These are phyloP conservation scores for Lophotriccus pileatus DNA, from an alignment of 2,797 vertebrate species.

Conservation along the genomic window DNA sequence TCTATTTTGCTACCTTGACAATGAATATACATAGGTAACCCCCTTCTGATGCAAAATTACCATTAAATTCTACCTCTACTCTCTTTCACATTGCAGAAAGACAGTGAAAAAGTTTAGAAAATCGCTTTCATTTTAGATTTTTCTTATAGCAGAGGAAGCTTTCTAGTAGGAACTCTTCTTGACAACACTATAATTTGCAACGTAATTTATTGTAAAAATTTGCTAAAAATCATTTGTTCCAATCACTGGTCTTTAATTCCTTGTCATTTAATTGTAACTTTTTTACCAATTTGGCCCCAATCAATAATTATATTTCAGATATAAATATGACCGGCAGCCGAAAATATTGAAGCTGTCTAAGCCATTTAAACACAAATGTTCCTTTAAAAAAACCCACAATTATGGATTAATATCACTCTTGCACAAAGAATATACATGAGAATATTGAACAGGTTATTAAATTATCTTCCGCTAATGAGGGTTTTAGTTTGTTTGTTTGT, in stretches of 20 bases:
- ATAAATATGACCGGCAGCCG: neutral
- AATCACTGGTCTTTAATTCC: neutral
- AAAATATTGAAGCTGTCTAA: neutral
- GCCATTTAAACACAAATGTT: neutral
- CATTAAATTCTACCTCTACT: neutral
- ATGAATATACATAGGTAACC: neutral
- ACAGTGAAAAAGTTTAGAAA: neutral
- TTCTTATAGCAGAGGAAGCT: neutral
- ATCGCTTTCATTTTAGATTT: neutral
- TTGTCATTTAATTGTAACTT: neutral
- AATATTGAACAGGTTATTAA: neutral
- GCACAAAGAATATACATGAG: neutral
- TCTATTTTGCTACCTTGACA: neutral
- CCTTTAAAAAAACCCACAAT: neutral
- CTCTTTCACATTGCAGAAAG: neutral
- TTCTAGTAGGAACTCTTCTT: neutral
- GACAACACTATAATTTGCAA: neutral
- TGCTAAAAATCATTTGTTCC: neutral
- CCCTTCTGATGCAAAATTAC: neutral
- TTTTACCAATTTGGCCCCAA: neutral
- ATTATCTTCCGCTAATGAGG: neutral
- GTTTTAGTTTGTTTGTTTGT: neutral
- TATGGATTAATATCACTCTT: neutral
- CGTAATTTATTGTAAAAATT: neutral
- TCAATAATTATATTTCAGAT: neutral